Percentiles rank a stretch among this genome's conserved stretches.
These are phyloP conservation scores for Cinara cedri DNA, from an alignment of 2,888 invertebrate species.

Conservation along the genomic window DNA sequence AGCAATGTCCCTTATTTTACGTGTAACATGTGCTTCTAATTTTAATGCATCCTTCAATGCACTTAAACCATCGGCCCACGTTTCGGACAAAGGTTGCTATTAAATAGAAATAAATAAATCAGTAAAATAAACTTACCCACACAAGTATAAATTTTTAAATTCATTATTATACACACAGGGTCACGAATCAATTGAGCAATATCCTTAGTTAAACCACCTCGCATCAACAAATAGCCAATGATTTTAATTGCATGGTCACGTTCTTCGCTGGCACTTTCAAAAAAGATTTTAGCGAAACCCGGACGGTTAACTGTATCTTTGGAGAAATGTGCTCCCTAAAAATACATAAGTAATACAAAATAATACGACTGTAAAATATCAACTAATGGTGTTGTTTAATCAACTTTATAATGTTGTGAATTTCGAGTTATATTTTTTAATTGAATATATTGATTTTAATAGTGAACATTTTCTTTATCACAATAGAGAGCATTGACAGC, in stretches of 20 bases:
- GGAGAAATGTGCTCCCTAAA: conserved; percentile 78
- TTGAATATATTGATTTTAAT: no score
- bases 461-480: no score
- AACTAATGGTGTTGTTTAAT: not conserved
- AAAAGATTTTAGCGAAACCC: conserved; percentile 86
- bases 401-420: no score
- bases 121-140: not conserved
- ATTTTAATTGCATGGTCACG: conserved; percentile 86
- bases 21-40: conserved; percentile 80
- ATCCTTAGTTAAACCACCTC: conserved; percentile 75
- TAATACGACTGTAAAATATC: no score
- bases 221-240: conserved; percentile 85
- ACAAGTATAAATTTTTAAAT: conserved; percentile 5
- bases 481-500: no score
- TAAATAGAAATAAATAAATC: conserved; percentile 48
- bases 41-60: conserved; percentile 79
- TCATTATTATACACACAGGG: conserved; percentile 61
- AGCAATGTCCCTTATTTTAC: conserved; percentile 75
- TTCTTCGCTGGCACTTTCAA: conserved; percentile 84
- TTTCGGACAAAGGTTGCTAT: conserved; percentile 62
- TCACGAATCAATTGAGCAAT: conserved; percentile 68
- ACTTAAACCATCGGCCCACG: conserved; percentile 70
- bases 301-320: conserved; percentile 79
- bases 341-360: not conserved
- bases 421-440: no score